Base-by-base conservation (phyloP, 2,797 vertebrate species). In the Halcyon chelicuti region DNA sequence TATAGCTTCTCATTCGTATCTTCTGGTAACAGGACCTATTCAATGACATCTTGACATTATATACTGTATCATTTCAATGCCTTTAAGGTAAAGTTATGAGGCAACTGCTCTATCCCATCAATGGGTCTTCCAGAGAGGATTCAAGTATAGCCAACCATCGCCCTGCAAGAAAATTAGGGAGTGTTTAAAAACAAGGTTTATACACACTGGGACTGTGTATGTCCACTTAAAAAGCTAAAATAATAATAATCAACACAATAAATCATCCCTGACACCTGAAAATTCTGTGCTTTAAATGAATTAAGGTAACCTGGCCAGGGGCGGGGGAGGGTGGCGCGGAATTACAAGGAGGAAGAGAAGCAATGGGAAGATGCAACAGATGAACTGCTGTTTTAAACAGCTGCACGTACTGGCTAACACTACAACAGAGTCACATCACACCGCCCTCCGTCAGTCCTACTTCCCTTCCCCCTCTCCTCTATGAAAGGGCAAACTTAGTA, bases 71-170 rank as follows among this genome's bases (percentile, higher is more conserved):
- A 90, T 88, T 97, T 97, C 95, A 97, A 97, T 97, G 96, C 95
- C 94, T 97, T 95, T 86, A 95, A 96, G 92, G 96, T 90, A 81
- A 79, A 93, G 25, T 65, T 75, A 75, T 0, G 74, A 88, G 91
- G 94, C 93, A 95, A 79, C 49, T 75, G 83, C 76, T 95, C 78
- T 90, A 31, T 74, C 85, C 52, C 88, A 60, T 99, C 98, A 99
- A 65, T 99, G 98, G 20, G 98, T 98, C 97, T 99, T 99, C 99
- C 99, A 99, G 79, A 99, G 98, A 10, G 99, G 98, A 91, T 97
- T 98, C 97, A 98, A 96, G 95, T 99, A 99, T 39, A 98, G 97
- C 99, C 99, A 99, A 62, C 98, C 98, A 1, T 99, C 99, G 1
- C 98, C 99, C 99, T 99, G 97, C 29, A 98, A 97, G 61, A 96